Percentiles rank a stretch among this genome's conserved stretches.
Conservation (phyloP, 2,113 vertebrate genomes). For the Dromaius novaehollandiae region DNA sequence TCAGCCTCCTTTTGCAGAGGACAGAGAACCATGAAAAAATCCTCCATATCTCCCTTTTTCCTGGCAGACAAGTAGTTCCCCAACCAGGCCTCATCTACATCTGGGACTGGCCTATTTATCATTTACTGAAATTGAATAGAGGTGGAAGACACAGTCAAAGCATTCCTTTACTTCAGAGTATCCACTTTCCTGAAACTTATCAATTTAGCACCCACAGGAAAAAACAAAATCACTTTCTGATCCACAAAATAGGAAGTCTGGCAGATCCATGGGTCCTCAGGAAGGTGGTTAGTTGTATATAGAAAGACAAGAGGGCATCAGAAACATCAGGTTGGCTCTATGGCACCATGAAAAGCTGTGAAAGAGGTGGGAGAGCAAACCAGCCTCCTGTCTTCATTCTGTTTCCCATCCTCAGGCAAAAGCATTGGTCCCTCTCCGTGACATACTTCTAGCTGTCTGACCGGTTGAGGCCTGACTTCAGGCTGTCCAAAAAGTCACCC, state of each 20-base stretch:
- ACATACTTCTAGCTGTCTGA: fast-evolving
- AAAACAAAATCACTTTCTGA: not conserved
- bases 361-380: not conserved
- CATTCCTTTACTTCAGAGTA: not conserved
- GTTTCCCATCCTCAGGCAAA: not conserved
- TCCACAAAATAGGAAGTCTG: not conserved
- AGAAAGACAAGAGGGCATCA: not conserved
- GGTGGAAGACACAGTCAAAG: not conserved
- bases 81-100: not conserved
- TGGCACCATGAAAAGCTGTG: not conserved
- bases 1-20: not conserved
- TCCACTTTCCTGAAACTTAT: not conserved
- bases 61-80: not conserved
- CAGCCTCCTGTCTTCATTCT: not conserved
- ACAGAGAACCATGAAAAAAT: not conserved
- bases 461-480: not conserved
- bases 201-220: not conserved
- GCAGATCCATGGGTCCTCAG: not conserved
- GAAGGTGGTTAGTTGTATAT: not conserved
- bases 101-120: not conserved
- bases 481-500: not conserved
- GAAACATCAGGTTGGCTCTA: not conserved
- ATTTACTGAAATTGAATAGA: not conserved
- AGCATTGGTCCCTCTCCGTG: fast-evolving
- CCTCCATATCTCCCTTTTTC: not conserved